Conservation (phyloP, 2,797 vertebrate species). For the Salmo trutta region DNA sequence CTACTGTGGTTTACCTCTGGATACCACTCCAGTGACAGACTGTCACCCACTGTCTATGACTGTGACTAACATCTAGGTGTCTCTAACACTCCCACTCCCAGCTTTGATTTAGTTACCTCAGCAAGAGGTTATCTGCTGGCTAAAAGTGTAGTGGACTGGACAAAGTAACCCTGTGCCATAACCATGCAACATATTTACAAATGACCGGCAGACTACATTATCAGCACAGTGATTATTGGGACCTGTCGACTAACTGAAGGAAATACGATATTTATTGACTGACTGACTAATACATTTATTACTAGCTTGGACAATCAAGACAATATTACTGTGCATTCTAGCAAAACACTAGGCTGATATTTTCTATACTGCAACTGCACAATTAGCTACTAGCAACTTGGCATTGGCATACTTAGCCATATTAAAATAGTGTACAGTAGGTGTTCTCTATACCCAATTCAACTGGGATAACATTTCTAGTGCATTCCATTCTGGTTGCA, state of each 20-base stretch:
- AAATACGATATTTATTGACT: constrained; percentile 2
- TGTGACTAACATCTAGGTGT: neutral
- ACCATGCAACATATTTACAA: neutral
- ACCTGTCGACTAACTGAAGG: constrained; percentile 10
- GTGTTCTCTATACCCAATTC: neutral
- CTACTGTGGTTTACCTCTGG: neutral
- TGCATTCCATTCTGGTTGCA: constrained; percentile 16
- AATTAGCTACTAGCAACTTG: constrained; percentile 33
- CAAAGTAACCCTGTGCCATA: neutral
- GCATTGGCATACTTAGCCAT: constrained; percentile 7
- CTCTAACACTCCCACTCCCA: neutral
- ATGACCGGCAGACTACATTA: neutral
- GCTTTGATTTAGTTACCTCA: neutral
- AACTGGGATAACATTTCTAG: neutral
- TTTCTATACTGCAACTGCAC: constrained; percentile 24
- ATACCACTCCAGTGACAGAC: neutral
- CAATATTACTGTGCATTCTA: constrained; percentile 30
- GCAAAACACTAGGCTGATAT: constrained; percentile 11
- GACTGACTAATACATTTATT: constrained; percentile 10
- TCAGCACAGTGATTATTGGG: constrained; percentile 18
- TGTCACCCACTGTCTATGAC: neutral
- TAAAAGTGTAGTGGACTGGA: neutral
- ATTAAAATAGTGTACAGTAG: neutral
- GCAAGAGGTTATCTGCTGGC: neutral
- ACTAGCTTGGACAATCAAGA: constrained; percentile 59